phyloP scores from a whole-genome alignment of 2,888 invertebrate genomes.

The Rapana venosa region DNA sequence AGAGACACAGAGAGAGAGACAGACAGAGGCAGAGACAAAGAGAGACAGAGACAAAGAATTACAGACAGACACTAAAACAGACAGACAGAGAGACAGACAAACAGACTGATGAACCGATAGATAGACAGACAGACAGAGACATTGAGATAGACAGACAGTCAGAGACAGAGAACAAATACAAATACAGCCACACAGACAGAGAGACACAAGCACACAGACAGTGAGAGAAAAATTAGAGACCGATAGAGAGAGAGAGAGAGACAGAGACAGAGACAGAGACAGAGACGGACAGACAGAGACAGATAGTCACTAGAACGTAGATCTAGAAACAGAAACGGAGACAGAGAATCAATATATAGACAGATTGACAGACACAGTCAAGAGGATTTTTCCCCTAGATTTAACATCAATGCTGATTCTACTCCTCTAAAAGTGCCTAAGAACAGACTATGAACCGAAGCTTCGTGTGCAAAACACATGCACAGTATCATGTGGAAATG shows the following conservation, averaged over 20 bases:
- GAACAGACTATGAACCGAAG: too few relatives aligned
- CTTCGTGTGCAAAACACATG: too few relatives aligned
- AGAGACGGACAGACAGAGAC: neutral
- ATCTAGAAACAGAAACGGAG: neutral
- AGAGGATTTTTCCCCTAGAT: too few relatives aligned
- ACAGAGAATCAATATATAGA: neutral
- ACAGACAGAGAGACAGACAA: neutral
- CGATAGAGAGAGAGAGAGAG: neutral
- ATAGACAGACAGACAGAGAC: neutral
- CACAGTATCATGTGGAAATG: too few relatives aligned
- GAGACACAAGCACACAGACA: neutral
- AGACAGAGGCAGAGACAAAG: neutral
- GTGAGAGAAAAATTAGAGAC: neutral
- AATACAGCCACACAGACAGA: neutral
- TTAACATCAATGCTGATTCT: too few relatives aligned
- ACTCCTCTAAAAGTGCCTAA: too few relatives aligned
- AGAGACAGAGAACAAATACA: neutral
- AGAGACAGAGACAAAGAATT: neutral
- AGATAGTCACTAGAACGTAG: neutral
- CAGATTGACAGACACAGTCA: too few relatives aligned
- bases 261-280: neutral
- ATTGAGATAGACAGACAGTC: neutral
- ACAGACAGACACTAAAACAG: neutral
- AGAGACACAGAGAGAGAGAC: neutral
- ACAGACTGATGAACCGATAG: neutral